Conservation (phyloP, 1,140 invertebrate species). For the Sinella curviseta region DNA sequence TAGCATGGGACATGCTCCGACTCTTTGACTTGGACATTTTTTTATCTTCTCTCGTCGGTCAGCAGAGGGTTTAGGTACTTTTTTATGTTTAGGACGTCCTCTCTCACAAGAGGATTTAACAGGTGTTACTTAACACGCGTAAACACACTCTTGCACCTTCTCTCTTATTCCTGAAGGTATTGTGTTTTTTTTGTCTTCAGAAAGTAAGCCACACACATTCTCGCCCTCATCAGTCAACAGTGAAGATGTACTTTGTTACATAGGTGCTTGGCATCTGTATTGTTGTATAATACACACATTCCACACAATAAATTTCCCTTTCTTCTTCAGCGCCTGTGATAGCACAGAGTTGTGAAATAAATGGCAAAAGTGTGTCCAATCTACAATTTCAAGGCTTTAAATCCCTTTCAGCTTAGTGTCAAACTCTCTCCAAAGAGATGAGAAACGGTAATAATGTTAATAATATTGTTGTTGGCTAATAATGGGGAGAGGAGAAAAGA, state of each 20-base stretch:
- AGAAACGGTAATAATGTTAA: constrained; percentile 10
- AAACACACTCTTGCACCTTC: background rate
- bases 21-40: constrained; percentile 10
- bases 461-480: background rate
- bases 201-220: background rate
- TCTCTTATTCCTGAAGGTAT: background rate
- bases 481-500: background rate
- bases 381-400: constrained; percentile 13
- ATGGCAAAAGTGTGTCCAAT: constrained; percentile 18
- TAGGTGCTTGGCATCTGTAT: background rate
- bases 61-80: background rate
- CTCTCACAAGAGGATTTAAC: background rate
- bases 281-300: background rate
- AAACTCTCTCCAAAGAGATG: background rate
- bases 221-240: background rate
- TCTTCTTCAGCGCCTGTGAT: background rate
- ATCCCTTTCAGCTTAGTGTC: constrained; percentile 12
- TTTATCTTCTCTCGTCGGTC: background rate
- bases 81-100: background rate
- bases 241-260: background rate
- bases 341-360: background rate
- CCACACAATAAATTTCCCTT: background rate
- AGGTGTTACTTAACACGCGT: background rate
- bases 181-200: background rate
- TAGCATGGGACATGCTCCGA: background rate